phyloP scores from a whole-genome alignment of 2,113 vertebrate species.

The Mellivora capensis region DNA sequence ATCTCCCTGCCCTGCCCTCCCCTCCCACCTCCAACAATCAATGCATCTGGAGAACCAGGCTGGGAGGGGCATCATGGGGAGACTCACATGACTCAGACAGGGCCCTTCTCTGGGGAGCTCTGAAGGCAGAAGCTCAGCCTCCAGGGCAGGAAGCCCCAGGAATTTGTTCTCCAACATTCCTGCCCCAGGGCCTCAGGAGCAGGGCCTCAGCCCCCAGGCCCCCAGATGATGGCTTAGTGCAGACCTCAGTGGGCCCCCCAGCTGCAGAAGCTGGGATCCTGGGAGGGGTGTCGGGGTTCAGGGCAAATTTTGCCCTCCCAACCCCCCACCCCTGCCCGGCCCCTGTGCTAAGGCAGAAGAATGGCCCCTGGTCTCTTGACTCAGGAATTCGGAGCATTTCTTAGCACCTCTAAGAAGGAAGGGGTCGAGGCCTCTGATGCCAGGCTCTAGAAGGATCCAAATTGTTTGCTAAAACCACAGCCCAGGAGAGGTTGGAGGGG shows the following conservation, averaged over 20 bases:
- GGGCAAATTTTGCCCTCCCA: neutral
- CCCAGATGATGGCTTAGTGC: neutral
- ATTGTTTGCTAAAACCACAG: conserved; percentile 65
- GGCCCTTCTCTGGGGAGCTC: neutral
- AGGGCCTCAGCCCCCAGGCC: neutral
- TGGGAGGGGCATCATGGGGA: neutral
- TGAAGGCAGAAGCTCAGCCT: neutral
- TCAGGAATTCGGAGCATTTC: conserved; percentile 78
- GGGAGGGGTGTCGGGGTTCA: neutral
- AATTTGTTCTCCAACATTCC: neutral
- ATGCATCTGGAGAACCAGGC: neutral
- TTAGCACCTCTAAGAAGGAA: conserved; percentile 63
- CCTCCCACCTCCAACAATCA: neutral
- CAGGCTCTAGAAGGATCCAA: conserved; percentile 62
- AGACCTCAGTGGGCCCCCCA: neutral
- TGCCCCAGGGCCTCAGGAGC: neutral
- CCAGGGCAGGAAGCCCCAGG: neutral
- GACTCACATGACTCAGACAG: neutral
- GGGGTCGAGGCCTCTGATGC: conserved; percentile 53
- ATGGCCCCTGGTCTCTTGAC: conserved; percentile 59
- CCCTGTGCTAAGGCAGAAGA: conserved; percentile 14
- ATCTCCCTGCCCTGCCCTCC: fast-evolving
- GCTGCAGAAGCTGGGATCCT: neutral
- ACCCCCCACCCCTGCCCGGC: conserved; percentile 20
- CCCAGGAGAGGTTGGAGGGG: conserved; percentile 11